Conservation (phyloP, 2,797 vertebrate species). For the Semaprochilodus insignis region DNA sequence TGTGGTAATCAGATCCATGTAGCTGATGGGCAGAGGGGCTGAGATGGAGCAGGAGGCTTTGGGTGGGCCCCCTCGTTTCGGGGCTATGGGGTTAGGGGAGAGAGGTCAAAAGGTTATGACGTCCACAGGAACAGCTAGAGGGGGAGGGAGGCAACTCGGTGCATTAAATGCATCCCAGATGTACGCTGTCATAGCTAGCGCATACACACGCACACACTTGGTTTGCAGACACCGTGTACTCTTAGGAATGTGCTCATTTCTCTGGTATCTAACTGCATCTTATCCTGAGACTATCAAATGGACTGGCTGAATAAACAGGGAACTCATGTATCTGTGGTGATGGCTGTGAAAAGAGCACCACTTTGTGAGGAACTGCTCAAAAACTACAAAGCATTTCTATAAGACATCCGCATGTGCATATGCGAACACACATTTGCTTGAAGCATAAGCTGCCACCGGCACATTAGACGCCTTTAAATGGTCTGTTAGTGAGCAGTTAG, state of each 20-base stretch:
- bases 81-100: slow-evolving; percentile 38
- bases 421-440: neutral
- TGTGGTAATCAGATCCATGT: slow-evolving; percentile 57
- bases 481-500: slow-evolving; percentile 32
- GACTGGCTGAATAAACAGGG: slow-evolving; percentile 13
- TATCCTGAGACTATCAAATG: slow-evolving; percentile 38
- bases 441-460: slow-evolving; percentile 10
- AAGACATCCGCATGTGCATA: neutral
- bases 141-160: slow-evolving; percentile 47
- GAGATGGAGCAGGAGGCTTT: slow-evolving; percentile 50
- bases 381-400: slow-evolving; percentile 14
- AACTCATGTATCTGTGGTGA: neutral
- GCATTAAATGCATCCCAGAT: slow-evolving; percentile 60
- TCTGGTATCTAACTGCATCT: slow-evolving; percentile 33
- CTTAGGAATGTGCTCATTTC: slow-evolving; percentile 24
- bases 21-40: slow-evolving; percentile 43
- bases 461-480: slow-evolving; percentile 40
- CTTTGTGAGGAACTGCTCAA: neutral
- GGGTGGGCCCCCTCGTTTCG: slow-evolving; percentile 55
- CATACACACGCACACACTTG: slow-evolving; percentile 16
- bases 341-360: slow-evolving; percentile 20
- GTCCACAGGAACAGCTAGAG: slow-evolving; percentile 61
- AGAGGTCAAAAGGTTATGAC: slow-evolving; percentile 57
- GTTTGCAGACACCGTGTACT: neutral
- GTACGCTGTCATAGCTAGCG: slow-evolving; percentile 42